Conservation (phyloP, 2,888 invertebrate genomes). For the Caenorhabditis sinica region DNA sequence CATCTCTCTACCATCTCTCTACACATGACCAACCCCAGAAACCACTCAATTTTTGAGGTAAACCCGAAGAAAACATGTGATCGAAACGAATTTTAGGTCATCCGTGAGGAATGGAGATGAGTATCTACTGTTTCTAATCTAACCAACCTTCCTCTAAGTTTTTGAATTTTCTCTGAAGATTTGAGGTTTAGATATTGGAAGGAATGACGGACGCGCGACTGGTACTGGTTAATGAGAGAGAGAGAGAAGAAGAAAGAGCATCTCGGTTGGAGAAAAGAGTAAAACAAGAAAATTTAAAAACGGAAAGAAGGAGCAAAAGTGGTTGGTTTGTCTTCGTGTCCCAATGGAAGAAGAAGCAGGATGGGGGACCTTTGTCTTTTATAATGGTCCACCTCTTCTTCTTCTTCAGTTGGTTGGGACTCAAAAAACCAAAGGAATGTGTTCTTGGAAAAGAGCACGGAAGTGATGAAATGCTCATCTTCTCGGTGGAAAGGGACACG, state of each 20-base stretch:
- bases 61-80: slow-evolving; percentile 23
- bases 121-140: slow-evolving; percentile 21
- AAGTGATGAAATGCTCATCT: background rate
- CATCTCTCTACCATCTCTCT: background rate
- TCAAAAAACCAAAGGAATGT: slow-evolving; percentile 30
- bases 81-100: slow-evolving; percentile 19
- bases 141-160: background rate
- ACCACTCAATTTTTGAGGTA: slow-evolving; percentile 18
- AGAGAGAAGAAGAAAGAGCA: background rate
- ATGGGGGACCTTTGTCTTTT: slow-evolving; percentile 24
- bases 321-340: slow-evolving; percentile 6
- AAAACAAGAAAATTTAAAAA: slow-evolving; percentile 1
- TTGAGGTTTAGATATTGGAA: slow-evolving; percentile 6
- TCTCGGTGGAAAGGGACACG: background rate
- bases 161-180: slow-evolving; percentile 11
- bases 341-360: background rate
- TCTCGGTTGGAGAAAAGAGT: background rate
- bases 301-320: slow-evolving; percentile 7
- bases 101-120: slow-evolving; percentile 8
- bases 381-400: slow-evolving; percentile 29
- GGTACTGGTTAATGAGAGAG: background rate
- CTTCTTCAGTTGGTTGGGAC: background rate
- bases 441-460: slow-evolving; percentile 31
- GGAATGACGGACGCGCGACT: too few relatives aligned
- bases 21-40: slow-evolving; percentile 25